Base-by-base conservation (phyloP, 1,140 invertebrate genomes). In the Neodiprion pinetum region DNA sequence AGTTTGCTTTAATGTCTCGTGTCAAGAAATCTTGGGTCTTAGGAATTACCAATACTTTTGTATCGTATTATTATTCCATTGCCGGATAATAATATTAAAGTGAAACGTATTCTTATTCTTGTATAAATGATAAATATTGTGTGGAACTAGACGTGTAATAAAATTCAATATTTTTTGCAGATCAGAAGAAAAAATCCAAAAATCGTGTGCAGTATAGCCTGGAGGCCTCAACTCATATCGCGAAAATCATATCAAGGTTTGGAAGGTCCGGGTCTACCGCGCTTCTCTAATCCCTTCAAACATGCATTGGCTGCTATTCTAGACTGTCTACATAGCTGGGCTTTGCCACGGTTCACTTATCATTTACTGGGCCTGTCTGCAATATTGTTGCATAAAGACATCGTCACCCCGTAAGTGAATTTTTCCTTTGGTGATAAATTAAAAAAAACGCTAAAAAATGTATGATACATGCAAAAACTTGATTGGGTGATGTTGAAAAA, bases 341-440 rank as follows among this genome's bases (percentile, higher is more conserved):
- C 90, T 21, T 89, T 93, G 84, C 75, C 85, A 69, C 88, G 80
- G 80, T 84, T 91, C 65, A 84, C 87, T 8, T 92, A 90, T 81
- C 90, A 88, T 84, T 79, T 90, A 73, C 80, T 89, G 84, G 93
- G 92, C 61, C 85, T 92, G 61, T 93, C 93, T 53, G 90, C 91
- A 14, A 89, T 94, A 14, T 81, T 94, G 7, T 80, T 94, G 47
- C 92, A 94, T 82, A 94, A 94, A 85, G 93, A 94, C 80, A 88
- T 88, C 11, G 84, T 94, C 28, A 92, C 90, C 83, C 88, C 86
- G 93, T 94, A 86, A 90, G 91, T 83, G 47, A 75, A 17, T 40
- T 40, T 40, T 40, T 40, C 28, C 28, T 74, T 48, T 48, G 5
- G 8, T 40, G 28, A 40, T 40, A 40, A 40, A 40, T 40, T 40